A percentile compares a stretch with the other conserved stretches of the same genome.
Evolutionary conservation across 2,797 vertebrate species (phyloP).

Genomic region (Sebastes variabilis): DNA sequence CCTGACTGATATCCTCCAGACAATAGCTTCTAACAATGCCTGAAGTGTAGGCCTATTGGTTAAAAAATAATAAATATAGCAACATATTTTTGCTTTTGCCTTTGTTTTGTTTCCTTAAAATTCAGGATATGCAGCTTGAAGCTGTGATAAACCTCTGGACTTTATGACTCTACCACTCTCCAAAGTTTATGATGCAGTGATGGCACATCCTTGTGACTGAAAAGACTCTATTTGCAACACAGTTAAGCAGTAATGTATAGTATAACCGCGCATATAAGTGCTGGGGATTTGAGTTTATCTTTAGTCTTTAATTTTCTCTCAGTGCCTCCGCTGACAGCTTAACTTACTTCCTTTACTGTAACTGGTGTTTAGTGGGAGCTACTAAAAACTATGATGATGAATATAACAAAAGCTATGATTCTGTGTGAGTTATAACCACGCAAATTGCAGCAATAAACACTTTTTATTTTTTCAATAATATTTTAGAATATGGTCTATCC

Average conservation of each 20-base stretch:
- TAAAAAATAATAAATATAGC: neutral
- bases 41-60: neutral
- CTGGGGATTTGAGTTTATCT: constrained; percentile 40
- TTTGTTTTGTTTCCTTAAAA: constrained; percentile 10
- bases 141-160: constrained; percentile 42
- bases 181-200: constrained; percentile 58
- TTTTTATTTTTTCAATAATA: neutral
- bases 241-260: constrained; percentile 61
- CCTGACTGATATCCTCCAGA: neutral
- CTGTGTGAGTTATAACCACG: neutral
- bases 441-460: neutral
- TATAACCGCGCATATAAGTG: constrained; percentile 38
- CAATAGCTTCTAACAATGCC: neutral
- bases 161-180: constrained; percentile 45
- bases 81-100: neutral
- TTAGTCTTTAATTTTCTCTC: constrained; percentile 46
- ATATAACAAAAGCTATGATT: constrained; percentile 13
- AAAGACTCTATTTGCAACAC: constrained; percentile 66
- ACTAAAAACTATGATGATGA: constrained; percentile 10
- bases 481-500: neutral
- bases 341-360: constrained; percentile 29
- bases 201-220: constrained; percentile 56
- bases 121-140: constrained; percentile 27
- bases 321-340: constrained; percentile 35
- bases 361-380: constrained; percentile 22